Conservation (phyloP, 1,140 invertebrate species). For the Aphis gossypii region DNA sequence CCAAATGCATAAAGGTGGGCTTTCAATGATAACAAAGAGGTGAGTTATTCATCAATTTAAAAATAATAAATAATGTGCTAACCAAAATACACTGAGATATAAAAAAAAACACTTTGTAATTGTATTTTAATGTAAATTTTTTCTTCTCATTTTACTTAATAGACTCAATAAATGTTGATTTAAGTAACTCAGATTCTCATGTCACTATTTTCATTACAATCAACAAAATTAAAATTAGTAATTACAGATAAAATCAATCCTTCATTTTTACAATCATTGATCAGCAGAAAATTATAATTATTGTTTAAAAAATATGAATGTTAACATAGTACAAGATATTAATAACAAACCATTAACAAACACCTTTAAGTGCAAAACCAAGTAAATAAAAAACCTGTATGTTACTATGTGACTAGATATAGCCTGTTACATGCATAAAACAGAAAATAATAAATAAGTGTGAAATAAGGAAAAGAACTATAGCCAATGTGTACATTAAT, state of each 20-base stretch:
- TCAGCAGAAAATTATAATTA: not conserved
- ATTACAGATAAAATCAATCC: not conserved
- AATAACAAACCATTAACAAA: slow-evolving; percentile 23
- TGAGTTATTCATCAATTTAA: not conserved
- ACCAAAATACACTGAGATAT: not conserved
- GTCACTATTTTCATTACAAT: not conserved
- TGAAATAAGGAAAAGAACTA: slow-evolving; percentile 49
- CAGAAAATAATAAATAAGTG: slow-evolving; percentile 49
- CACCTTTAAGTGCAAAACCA: slow-evolving; percentile 27
- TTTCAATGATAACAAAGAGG: not conserved
- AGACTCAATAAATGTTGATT: not conserved
- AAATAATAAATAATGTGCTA: not conserved
- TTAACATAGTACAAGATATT: slow-evolving; percentile 15
- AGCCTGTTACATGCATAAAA: slow-evolving; percentile 43
- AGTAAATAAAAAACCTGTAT: not conserved
- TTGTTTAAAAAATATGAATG: not conserved
- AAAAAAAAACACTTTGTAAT: not conserved
- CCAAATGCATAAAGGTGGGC: not conserved
- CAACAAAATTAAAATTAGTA: not conserved
- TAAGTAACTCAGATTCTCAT: not conserved
- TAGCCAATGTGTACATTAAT: slow-evolving; percentile 52
- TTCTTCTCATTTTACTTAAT: not conserved
- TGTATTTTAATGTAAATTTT: not conserved
- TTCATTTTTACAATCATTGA: not conserved
- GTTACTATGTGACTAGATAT: slow-evolving; percentile 7